A percentile compares a stretch with the other conserved stretches of the same genome.
phyloP scores from a whole-genome alignment of 2,888 invertebrate species.

The Drosophila nr. medialis region DNA sequence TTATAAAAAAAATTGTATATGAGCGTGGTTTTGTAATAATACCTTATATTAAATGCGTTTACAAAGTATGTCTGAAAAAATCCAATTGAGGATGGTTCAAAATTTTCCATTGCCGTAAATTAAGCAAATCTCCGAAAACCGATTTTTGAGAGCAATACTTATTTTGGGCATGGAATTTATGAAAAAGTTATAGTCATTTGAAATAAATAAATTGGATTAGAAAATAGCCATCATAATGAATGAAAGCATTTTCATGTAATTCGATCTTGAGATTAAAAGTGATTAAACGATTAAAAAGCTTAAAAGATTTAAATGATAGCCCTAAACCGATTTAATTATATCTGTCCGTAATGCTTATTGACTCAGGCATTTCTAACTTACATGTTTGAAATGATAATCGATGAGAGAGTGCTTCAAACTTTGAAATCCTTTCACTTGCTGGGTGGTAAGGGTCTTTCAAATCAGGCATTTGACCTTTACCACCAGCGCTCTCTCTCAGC shows the following conservation, averaged over 20 bases:
- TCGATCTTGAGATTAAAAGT: not conserved
- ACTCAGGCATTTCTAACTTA: not conserved
- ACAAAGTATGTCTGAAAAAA: not conserved
- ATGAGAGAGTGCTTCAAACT: not conserved
- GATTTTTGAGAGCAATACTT: not conserved
- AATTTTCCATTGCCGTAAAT: no score
- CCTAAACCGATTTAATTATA: not conserved
- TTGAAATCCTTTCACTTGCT: conserved; percentile 4
- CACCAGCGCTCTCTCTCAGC: conserved; percentile 5
- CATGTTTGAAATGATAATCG: not conserved
- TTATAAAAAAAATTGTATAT: not conserved
- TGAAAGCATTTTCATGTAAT: conserved; percentile 10
- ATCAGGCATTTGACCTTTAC: conserved; percentile 22
- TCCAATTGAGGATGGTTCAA: no score
- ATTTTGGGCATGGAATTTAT: not conserved
- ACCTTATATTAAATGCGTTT: not conserved
- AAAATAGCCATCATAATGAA: not conserved
- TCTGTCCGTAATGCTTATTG: not conserved
- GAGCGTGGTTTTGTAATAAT: not conserved
- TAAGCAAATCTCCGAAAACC: not conserved
- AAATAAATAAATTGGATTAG: not conserved
- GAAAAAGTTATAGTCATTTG: not conserved
- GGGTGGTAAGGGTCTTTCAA: not conserved
- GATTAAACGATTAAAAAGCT: not conserved
- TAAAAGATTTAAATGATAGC: not conserved